A percentile compares a stretch with the other conserved stretches of the same genome.
Evolutionary conservation across 1,140 invertebrate genomes (phyloP).

Genomic region (Araneus ventricosus): DNA sequence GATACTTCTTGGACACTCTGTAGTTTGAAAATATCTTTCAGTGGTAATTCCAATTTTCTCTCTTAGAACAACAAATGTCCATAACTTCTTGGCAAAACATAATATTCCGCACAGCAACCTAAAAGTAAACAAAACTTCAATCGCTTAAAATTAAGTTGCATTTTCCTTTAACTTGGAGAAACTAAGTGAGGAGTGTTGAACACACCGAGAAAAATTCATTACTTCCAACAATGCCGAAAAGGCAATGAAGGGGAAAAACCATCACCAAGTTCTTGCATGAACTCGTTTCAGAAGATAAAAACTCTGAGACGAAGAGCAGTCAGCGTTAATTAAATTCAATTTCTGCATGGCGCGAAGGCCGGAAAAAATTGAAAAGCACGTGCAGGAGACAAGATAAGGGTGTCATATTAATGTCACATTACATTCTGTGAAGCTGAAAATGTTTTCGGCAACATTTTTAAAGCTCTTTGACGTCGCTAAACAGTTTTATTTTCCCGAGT

Average conservation of each 20-base stretch:
- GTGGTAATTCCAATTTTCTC: too few relatives aligned
- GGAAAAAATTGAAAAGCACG: background rate
- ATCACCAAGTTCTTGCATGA: background rate
- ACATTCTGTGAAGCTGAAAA: constrained; percentile 26
- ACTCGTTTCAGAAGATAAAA: background rate
- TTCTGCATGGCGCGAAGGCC: background rate
- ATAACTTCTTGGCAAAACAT: too few relatives aligned
- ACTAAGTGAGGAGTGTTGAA: background rate
- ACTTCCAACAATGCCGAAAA: background rate
- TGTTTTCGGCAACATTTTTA: background rate
- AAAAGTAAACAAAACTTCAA: too few relatives aligned
- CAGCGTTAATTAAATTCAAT: constrained; percentile 38
- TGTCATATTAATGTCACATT: constrained; percentile 12
- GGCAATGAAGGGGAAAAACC: background rate
- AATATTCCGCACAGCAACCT: too few relatives aligned
- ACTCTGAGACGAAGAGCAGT: background rate
- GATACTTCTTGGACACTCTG: too few relatives aligned
- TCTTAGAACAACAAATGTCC: too few relatives aligned
- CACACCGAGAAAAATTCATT: background rate
- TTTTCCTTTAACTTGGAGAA: too few relatives aligned
- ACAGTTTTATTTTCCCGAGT: background rate
- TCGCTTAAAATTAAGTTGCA: too few relatives aligned
- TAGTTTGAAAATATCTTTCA: too few relatives aligned
- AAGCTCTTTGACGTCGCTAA: background rate
- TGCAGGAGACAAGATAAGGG: background rate